phyloP scores from a whole-genome alignment of 2,888 invertebrate species.

The Ophion obscuratus region DNA sequence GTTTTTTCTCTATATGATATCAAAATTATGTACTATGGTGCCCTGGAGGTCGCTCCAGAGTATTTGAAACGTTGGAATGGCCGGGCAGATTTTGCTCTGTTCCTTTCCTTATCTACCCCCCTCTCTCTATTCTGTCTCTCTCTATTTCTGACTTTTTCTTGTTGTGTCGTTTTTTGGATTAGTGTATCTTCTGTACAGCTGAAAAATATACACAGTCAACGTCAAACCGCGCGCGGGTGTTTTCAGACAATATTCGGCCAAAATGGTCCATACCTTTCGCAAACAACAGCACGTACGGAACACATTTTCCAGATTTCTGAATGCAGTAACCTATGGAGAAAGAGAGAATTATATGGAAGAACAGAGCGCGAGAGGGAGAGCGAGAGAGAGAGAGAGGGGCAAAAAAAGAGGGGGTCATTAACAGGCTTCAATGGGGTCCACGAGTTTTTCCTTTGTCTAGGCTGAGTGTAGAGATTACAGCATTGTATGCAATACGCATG shows the following conservation, averaged over 20 bases:
- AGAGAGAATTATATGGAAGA: not conserved
- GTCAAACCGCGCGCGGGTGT: conserved; percentile 12
- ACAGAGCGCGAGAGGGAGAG: not conserved
- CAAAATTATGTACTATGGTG: too few species aligned
- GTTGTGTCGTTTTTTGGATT: too few species aligned
- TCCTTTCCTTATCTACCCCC: not conserved
- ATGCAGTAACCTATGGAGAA: conserved; percentile 24
- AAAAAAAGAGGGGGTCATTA: conserved; percentile 34
- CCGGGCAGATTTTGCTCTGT: not conserved
- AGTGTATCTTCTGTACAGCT: not conserved
- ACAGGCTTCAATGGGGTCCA: conserved; percentile 42
- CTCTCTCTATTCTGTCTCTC: not conserved
- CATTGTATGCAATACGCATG: conserved; percentile 31
- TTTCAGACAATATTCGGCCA: conserved; percentile 18
- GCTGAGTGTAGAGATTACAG: conserved; percentile 23
- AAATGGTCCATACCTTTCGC: conserved; percentile 2
- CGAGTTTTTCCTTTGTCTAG: conserved; percentile 47
- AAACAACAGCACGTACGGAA: conserved; percentile 45
- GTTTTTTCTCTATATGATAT: conserved; percentile 2
- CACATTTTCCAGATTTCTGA: conserved; percentile 34
- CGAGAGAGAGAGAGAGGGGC: conserved; percentile 21
- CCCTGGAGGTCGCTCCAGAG: too few species aligned
- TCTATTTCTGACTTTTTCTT: not conserved
- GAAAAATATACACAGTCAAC: conserved; percentile 8
- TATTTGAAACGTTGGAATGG: too few species aligned